A percentile compares a stretch with the other conserved stretches of the same genome.
Conservation (phyloP, 2,888 invertebrate genomes). For the Sericinus montela region DNA sequence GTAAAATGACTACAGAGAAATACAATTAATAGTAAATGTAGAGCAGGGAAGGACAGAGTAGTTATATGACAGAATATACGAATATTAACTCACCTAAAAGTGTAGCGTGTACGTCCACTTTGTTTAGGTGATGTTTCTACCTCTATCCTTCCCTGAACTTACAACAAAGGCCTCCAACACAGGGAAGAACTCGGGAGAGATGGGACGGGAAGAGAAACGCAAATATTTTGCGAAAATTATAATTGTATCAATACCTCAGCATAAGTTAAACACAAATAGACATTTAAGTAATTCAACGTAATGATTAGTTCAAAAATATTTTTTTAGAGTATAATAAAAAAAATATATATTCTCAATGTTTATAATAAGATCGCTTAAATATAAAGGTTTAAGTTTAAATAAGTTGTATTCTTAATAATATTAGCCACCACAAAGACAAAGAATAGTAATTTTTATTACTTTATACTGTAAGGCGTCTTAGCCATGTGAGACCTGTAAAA, state of each 20-base stretch:
- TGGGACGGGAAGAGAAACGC: slow-evolving; percentile 38
- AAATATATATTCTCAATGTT: too few relatives aligned
- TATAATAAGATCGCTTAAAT: too few relatives aligned
- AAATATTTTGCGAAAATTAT: slow-evolving; percentile 42
- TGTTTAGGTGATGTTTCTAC: slow-evolving; percentile 65
- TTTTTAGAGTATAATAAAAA: neutral
- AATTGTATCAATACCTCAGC: slow-evolving; percentile 41
- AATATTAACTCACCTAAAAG: slow-evolving; percentile 70
- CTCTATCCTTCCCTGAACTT: slow-evolving; percentile 72
- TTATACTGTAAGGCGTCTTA: too few relatives aligned
- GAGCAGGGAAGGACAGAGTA: slow-evolving; percentile 83
- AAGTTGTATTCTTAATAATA: too few relatives aligned
- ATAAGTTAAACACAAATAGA: slow-evolving; percentile 25
- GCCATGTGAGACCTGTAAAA: too few relatives aligned
- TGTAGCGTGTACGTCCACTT: slow-evolving; percentile 68
- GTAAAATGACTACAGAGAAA: slow-evolving; percentile 21
- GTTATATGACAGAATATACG: slow-evolving; percentile 40
- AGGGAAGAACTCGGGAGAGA: slow-evolving; percentile 55
- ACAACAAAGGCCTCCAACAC: slow-evolving; percentile 23
- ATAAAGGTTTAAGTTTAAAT: too few relatives aligned
- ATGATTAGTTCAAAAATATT: slow-evolving; percentile 3
- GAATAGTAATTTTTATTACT: too few relatives aligned
- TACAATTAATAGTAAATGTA: slow-evolving; percentile 28
- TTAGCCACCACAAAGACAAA: neutral
- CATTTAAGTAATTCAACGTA: slow-evolving; percentile 15